Conservation (phyloP, 92 coral and sea anemone genomes). For the Diadumene lineata region DNA sequence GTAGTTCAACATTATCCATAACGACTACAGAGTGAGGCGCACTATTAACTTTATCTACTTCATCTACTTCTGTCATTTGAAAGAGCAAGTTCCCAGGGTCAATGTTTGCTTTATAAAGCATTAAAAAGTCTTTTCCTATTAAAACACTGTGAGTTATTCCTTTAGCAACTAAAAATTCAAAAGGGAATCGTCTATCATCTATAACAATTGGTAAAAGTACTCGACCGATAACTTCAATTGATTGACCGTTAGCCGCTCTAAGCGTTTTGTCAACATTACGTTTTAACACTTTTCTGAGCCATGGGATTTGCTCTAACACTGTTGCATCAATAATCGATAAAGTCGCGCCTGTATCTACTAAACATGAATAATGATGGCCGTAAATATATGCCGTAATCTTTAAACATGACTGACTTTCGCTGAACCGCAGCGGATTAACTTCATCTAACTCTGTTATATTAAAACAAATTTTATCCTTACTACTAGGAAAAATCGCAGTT, state of each 20-base stretch:
- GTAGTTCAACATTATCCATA: constrained; percentile 1
- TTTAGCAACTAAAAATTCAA: constrained; percentile 1
- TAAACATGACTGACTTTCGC: neutral
- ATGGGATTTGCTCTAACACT: neutral
- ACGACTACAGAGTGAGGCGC: neutral
- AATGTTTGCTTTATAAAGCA: constrained; percentile 11
- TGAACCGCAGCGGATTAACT: constrained; percentile 4
- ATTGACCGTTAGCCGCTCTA: constrained; percentile 17
- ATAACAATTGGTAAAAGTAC: neutral
- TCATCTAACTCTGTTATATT: constrained; percentile 18
- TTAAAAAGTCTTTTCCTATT: constrained; percentile 10
- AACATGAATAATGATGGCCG: neutral
- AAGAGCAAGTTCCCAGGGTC: neutral
- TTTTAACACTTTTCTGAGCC: neutral
- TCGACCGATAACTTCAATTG: neutral
- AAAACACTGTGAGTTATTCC: constrained; percentile 4
- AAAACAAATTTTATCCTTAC: neutral
- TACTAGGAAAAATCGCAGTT: neutral
- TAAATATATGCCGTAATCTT: neutral
- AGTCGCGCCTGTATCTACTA: constrained; percentile 17
- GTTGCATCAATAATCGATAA: neutral
- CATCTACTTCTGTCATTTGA: neutral
- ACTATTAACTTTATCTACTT: neutral
- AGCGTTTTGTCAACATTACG: neutral
- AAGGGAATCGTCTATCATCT: neutral